Evolutionary conservation across 2,113 vertebrate species (phyloP), one percentile per base, ranked within the genome.

Genomic region (Gadus chalcogrammus): DNA sequence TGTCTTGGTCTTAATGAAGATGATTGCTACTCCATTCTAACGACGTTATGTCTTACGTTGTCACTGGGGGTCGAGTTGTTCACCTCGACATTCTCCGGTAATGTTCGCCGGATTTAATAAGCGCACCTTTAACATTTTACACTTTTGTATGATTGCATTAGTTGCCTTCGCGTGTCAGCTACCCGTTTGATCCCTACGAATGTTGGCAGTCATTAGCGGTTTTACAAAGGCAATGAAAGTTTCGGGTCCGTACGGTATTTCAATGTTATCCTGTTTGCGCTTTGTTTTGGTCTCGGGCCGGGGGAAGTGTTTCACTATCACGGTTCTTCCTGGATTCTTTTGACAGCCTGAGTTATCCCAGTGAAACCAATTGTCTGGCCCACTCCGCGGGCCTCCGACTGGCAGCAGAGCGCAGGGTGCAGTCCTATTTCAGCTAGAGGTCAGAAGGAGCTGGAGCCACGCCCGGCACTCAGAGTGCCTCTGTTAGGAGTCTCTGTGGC

Each of bases 401-500:
- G 27, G n/a, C 17, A 62, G 70, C 16, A 18, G 56, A 68, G 53
- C 67, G 66, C 4, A 69, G 67, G 55, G 58, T 18, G 74, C 67
- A 73, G 66, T 69, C 70, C 28, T 77, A 9, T 60, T 67, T 20
- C 74, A 81, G 75, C 62, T 71, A 61, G 65, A 84, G 77, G 80
- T 71, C 77, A 84, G 70, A 71, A 68, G 64, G 80, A 78, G 83
- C 75, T 79, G 73, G 61, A 77, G 65, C 61, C 61, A 31, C 67
- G 70, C 73, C 60, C 56, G 78, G 64, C 71, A 61, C 67, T 56
- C 74, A 31, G 64, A 75, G 72, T n/a, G 38, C 61, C 71, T 74
- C 76, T 79, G 52, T 55, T 9, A 38, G 65, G 78, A 80, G 61
- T 64, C 68, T 69, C 55, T 15, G 17, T 62, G 65, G 65, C 48